Evolutionary conservation across 2,888 invertebrate genomes (phyloP), one percentile per base, ranked within the genome.

Genomic region (Suillia variegata): DNA sequence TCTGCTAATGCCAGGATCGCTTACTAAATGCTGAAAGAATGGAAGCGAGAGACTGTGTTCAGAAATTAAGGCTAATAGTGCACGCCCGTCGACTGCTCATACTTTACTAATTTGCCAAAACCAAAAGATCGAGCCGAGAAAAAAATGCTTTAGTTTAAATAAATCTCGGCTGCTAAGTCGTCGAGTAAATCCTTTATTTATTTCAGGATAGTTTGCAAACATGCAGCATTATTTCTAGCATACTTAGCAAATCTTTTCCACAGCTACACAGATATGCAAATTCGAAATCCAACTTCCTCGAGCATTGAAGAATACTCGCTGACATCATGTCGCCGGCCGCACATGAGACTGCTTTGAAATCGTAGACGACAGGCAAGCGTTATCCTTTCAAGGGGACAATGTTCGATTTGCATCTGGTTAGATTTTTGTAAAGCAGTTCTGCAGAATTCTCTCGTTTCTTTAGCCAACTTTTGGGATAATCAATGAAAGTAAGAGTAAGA

Each of bases 221-320:
- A 70, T 66, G 62, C 68, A 57, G 71, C 64, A 66, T 67, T 70
- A 72, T 73, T 71, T 69, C 42, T 17, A 55, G 61, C 66, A 58
- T 67, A 47, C 58, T 38, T 38, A 13, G 38, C 38, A 38, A n/a
- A n/a, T n/a, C 6, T 38, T 38, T 38, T 12, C 12, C n/a, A 13
- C 31, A 12, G 6, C 38, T 8, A 8, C 4, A n/a, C 10, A 38
- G 21, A 61, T 52, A 57, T 56, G 57, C 50, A 61, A 56, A 42
- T 47, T 45, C 10, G 26, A 5, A 26, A n/a, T n/a, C n/a, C n/a
- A n/a, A n/a, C n/a, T n/a, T n/a, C n/a, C n/a, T n/a, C n/a, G n/a
- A n/a, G n/a, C n/a, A n/a, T n/a, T n/a, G n/a, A n/a, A n/a, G n/a
- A n/a, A n/a, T n/a, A n/a, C n/a, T n/a, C n/a, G n/a, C 6, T 26